Evolutionary conservation across 2,797 vertebrate genomes (phyloP).

Genomic region (Argyrosomus regius): DNA sequence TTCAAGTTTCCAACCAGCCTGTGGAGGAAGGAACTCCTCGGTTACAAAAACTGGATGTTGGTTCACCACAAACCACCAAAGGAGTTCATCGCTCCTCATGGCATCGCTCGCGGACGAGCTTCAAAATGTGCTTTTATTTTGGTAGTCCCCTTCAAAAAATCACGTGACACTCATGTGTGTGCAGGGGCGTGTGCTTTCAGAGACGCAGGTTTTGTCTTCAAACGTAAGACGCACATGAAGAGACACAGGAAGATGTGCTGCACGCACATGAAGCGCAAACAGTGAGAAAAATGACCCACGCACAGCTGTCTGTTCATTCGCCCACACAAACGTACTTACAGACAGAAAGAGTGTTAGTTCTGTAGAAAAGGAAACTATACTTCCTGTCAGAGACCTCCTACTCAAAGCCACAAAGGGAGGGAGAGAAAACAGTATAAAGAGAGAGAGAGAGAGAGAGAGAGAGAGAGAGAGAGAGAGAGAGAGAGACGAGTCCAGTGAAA

Average conservation of each 20-base stretch:
- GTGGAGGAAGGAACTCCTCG: background rate
- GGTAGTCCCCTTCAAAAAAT: background rate
- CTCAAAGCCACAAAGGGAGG: slow-evolving; percentile 46
- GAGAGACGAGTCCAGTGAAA: no score
- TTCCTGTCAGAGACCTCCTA: slow-evolving; percentile 66
- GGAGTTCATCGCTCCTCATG: background rate
- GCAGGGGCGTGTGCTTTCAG: no score
- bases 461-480: background rate
- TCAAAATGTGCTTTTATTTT: background rate
- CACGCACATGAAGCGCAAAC: background rate
- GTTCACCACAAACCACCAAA: slow-evolving; percentile 50
- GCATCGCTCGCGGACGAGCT: background rate
- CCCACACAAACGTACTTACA: slow-evolving; percentile 22
- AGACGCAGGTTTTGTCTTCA: background rate
- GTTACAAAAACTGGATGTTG: background rate
- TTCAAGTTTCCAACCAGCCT: background rate
- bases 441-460: slow-evolving; percentile 1
- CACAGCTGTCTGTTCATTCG: background rate
- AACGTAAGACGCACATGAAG: background rate
- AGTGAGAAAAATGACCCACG: slow-evolving; percentile 10
- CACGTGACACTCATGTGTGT: background rate
- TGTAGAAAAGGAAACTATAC: slow-evolving; percentile 62
- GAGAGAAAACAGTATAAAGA: background rate
- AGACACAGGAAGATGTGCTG: slow-evolving; percentile 8
- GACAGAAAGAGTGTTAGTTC: slow-evolving; percentile 5